Conservation (phyloP, 2,797 vertebrate species). For the Chloroceryle inda region DNA sequence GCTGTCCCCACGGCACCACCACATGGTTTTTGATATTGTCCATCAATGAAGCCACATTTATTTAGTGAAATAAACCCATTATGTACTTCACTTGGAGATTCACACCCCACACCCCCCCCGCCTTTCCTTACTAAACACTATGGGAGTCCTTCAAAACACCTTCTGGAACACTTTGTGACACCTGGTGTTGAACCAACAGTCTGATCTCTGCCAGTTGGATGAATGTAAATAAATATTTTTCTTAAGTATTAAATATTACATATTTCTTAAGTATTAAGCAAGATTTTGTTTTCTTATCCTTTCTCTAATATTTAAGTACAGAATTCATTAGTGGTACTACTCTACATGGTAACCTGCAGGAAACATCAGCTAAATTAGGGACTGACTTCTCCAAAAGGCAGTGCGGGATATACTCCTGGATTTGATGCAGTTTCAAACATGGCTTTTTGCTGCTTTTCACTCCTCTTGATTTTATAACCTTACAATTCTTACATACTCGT, state of each 20-base stretch:
- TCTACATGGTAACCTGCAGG: neutral
- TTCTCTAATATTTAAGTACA: neutral
- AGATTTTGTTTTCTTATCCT: neutral
- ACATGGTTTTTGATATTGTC: neutral
- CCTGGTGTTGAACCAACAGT: neutral
- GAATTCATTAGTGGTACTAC: neutral
- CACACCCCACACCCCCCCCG: no score
- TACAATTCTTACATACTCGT: neutral
- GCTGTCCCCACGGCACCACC: neutral
- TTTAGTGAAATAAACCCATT: constrained; percentile 46
- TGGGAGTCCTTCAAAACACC: constrained; percentile 33
- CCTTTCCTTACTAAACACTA: neutral
- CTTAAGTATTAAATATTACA: neutral
- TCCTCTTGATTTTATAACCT: neutral
- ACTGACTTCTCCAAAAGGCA: neutral
- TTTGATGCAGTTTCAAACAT: neutral
- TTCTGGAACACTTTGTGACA: constrained; percentile 18
- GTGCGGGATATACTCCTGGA: neutral
- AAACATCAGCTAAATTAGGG: neutral
- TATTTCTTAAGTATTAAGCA: neutral
- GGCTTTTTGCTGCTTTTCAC: neutral
- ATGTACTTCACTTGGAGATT: neutral
- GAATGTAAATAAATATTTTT: neutral
- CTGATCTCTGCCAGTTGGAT: neutral
- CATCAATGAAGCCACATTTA: constrained; percentile 18